phyloP scores from a whole-genome alignment of 2,113 vertebrate genomes.

The Cercopithecus mona region DNA sequence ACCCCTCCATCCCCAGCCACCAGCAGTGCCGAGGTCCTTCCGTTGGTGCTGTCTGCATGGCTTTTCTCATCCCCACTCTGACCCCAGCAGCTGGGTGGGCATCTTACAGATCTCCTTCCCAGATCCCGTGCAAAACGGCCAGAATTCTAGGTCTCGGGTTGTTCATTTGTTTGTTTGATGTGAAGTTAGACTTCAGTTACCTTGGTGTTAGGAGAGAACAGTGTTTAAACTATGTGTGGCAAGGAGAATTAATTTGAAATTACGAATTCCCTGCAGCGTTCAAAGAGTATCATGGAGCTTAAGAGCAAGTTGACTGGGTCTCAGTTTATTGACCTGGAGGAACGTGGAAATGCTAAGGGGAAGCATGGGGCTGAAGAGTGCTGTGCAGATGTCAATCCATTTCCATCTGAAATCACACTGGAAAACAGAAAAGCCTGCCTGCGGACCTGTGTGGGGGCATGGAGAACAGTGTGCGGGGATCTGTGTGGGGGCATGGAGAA shows the following conservation, averaged over 20 bases:
- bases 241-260: constrained; percentile 9
- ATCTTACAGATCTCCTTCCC: background rate
- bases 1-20: background rate
- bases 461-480: background rate
- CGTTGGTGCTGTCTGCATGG: rapidly evolving
- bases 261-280: background rate
- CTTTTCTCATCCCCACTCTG: background rate
- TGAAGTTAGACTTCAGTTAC: background rate
- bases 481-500: background rate
- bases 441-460: background rate
- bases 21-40: background rate
- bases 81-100: no score
- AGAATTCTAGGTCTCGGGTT: background rate
- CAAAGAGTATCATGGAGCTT: background rate
- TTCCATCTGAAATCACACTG: background rate
- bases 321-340: background rate
- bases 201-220: background rate
- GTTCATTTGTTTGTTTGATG: background rate
- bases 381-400: background rate
- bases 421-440: background rate
- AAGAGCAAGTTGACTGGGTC: background rate
- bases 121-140: background rate
- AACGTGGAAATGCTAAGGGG: background rate
- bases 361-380: background rate
- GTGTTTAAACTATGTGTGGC: background rate